phyloP scores from a whole-genome alignment of 2,113 vertebrate genomes.

The Donacobius atricapilla region DNA sequence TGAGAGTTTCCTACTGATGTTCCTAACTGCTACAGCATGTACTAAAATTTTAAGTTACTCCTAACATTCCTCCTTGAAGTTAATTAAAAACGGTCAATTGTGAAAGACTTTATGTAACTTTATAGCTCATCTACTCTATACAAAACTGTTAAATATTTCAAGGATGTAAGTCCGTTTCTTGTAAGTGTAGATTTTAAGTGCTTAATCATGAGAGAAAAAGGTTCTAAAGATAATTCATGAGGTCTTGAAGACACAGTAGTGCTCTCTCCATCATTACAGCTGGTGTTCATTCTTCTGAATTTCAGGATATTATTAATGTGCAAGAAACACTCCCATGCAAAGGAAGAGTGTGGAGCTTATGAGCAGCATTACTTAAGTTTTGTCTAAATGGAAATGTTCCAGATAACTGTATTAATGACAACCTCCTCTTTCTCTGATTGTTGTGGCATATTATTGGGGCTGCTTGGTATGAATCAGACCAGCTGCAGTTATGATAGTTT shows the following conservation, averaged over 20 bases:
- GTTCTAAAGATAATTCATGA: slow-evolving; percentile 13
- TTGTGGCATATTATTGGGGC: neutral
- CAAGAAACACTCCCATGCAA: neutral
- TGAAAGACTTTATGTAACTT: slow-evolving; percentile 15
- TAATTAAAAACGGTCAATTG: slow-evolving; percentile 32
- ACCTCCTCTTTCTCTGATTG: neutral
- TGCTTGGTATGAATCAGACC: neutral
- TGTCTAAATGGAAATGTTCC: neutral
- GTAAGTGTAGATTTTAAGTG: neutral
- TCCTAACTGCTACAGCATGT: neutral
- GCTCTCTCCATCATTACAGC: neutral
- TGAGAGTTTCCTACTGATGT: neutral
- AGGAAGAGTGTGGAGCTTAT: neutral
- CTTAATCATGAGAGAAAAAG: neutral
- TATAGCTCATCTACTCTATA: slow-evolving; percentile 1
- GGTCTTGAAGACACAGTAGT: neutral
- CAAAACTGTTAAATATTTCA: slow-evolving; percentile 26
- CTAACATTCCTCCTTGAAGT: neutral
- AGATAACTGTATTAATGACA: neutral
- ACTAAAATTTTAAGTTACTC: neutral
- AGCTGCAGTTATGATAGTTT: neutral
- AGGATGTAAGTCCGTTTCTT: neutral
- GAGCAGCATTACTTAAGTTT: neutral
- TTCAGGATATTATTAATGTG: neutral
- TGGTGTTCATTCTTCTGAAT: neutral